A percentile compares a stretch with the other conserved stretches of the same genome.
phyloP scores from a whole-genome alignment of 2,113 vertebrate species.

The Dasyurus viverrinus region DNA sequence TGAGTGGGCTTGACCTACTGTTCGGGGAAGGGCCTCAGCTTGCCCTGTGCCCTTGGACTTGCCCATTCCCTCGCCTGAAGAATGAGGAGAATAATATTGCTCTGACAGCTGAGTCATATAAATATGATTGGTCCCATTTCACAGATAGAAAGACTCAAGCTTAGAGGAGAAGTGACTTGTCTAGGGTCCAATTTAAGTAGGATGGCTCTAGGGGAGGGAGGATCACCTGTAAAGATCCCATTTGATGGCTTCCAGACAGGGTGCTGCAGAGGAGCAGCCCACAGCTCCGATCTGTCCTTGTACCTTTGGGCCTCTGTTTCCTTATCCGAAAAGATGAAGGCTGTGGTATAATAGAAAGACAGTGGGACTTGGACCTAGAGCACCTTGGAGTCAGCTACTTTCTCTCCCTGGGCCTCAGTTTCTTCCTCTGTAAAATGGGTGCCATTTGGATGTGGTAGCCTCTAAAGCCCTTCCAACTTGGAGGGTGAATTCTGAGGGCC shows the following conservation, averaged over 20 bases:
- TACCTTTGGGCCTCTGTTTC: neutral
- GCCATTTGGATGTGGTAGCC: neutral
- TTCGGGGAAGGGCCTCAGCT: neutral
- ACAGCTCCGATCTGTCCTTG: neutral
- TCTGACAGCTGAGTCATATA: neutral
- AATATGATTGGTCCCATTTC: neutral
- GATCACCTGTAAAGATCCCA: neutral
- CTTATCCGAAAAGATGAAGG: neutral
- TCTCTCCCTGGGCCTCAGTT: neutral
- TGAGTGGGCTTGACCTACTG: constrained; percentile 63
- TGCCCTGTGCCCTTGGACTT: neutral
- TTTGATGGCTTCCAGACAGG: neutral
- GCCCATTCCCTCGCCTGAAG: neutral
- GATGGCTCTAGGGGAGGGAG: neutral
- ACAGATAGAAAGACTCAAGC: constrained; percentile 26
- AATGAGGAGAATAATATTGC: neutral
- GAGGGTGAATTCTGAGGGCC: neutral
- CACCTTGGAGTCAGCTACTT: neutral
- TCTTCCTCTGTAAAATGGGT: neutral
- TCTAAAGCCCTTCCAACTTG: neutral
- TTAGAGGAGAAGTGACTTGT: neutral
- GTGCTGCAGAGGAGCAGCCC: neutral
- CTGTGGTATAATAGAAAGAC: neutral
- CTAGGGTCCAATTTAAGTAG: neutral
- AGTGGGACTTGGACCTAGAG: neutral